Conservation (phyloP, 1,140 invertebrate genomes). For the Drosophila eugracilis region DNA sequence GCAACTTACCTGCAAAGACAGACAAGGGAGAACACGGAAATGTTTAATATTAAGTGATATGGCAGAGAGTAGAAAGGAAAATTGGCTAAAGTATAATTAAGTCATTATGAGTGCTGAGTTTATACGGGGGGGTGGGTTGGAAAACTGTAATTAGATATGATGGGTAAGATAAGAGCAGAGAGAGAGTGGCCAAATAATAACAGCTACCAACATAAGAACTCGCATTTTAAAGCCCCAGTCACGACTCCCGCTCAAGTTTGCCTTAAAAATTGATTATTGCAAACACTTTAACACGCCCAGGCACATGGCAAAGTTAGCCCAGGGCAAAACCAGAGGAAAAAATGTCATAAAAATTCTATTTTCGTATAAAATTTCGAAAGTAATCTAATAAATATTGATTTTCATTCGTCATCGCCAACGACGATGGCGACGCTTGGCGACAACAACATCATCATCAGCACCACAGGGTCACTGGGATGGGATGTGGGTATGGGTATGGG, state of each 20-base stretch:
- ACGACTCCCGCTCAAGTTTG: slow-evolving; percentile 4
- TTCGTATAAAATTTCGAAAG: slow-evolving; percentile 84
- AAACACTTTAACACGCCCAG: slow-evolving; percentile 37
- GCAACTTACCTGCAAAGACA: slow-evolving; percentile 79
- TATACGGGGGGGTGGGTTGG: too few species aligned
- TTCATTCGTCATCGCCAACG: slow-evolving; percentile 82
- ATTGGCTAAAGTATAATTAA: slow-evolving; percentile 48
- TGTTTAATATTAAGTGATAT: slow-evolving; percentile 61
- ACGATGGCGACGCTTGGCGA: slow-evolving; percentile 58
- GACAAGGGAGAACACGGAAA: slow-evolving; percentile 36
- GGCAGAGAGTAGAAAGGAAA: slow-evolving; percentile 18
- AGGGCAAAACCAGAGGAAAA: slow-evolving; percentile 36
- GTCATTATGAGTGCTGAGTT: slow-evolving; percentile 30
- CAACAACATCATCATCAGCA: slow-evolving; percentile 50
- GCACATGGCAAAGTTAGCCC: slow-evolving; percentile 42
- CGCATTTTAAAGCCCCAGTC: slow-evolving; percentile 32
- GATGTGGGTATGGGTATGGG: slow-evolving; percentile 9
- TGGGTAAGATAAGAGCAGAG: slow-evolving; percentile 18
- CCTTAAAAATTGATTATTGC: slow-evolving; percentile 55
- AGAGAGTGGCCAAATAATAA: not conserved
- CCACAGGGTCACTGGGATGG: slow-evolving; percentile 25
- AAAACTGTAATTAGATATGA: slow-evolving; percentile 26
- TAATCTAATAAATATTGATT: slow-evolving; percentile 85
- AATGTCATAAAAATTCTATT: slow-evolving; percentile 84
- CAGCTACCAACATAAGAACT: not conserved